Evolutionary conservation across 30 jellyfish, hydroid and myxozoan genomes (phyloP), one percentile per base, ranked within the genome.

Genomic region (Aurelia sp.): DNA sequence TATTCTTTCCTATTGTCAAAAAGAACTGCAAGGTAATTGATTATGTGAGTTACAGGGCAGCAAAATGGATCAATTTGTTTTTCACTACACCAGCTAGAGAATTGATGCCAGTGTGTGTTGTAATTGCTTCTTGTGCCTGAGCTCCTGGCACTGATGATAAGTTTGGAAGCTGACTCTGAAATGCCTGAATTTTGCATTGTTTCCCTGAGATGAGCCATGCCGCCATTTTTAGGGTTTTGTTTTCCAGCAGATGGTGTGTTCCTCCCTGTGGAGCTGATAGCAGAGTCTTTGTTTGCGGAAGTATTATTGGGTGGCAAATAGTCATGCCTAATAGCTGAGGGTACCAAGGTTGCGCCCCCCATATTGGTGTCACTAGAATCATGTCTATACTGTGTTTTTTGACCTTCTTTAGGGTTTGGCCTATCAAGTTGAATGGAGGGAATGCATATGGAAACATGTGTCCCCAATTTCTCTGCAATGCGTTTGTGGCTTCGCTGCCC

Each of bases 201-300:
- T 83, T 67, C 31, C 85, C 92, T 59, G 80, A 83, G 69, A 83
- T 64, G 13, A 22, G 80, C 92, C 92, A 71, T 52, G 92, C 87
- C 87, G 67, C 87, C 31, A 69, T 27, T 61, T 61, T 81, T 33
- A 67, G 72, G 4, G 87, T 72, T 22, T 53, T 60, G 77, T 53
- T 73, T 13, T 40, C 18, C 60, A 69, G 63, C 22, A 83, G 78
- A 15, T 88, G 92, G 77, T 83, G 87, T 17, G 44, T 83, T 5
- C 0, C 13, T 27, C 33, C 33, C 2, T 27, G 33, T 27, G 33
- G 33, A 27, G 2, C 2, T 27, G 33, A 27, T 27, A 27, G 2
- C 33, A 27, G 33, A 0, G 33, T 27, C 33, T 27, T 27, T 27
- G 33, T 27, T 27, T 27, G 33, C 1, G 33, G 82, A 0, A 71